Evolutionary conservation across 1,140 invertebrate species (phyloP).

Genomic region (Drosophila obscura): DNA sequence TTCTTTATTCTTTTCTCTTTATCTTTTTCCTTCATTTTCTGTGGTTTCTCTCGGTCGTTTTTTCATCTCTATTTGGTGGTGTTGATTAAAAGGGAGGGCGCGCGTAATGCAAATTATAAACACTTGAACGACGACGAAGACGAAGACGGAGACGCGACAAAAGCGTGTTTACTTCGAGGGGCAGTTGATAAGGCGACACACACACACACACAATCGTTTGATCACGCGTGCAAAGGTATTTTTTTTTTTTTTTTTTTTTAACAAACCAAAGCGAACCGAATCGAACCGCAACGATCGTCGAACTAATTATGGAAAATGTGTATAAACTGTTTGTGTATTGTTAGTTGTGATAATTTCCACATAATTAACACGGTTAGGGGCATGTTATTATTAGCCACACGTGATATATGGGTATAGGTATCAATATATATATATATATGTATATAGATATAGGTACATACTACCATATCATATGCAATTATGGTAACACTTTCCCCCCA

Average conservation of each 20-base stretch:
- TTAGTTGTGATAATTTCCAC: conserved; percentile 11
- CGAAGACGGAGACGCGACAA: conserved; percentile 19
- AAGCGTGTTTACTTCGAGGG: conserved; percentile 52
- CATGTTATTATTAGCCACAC: conserved; percentile 33
- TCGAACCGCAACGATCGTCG: conserved; percentile 6
- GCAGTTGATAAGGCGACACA: conserved; percentile 27
- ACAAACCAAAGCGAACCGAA: conserved; percentile 18
- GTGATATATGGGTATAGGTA: conserved; percentile 29
- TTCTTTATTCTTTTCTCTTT: conserved; percentile 40
- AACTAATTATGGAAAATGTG: neutral
- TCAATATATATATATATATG: too few species aligned
- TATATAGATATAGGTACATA: too few species aligned
- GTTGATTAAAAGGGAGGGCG: conserved; percentile 53
- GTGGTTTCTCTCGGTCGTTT: conserved; percentile 7
- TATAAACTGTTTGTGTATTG: conserved; percentile 12
- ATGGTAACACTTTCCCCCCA: too few species aligned
- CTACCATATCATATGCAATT: too few species aligned
- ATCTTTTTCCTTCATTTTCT: conserved; percentile 12
- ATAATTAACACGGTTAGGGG: conserved; percentile 33
- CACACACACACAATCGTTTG: neutral
- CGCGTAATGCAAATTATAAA: conserved; percentile 71
- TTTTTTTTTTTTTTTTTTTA: conserved; percentile 16
- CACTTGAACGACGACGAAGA: conserved; percentile 38
- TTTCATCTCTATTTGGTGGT: conserved; percentile 19
- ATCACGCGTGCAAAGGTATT: conserved; percentile 1